phyloP scores from a whole-genome alignment of 1,140 invertebrate species.

The Protaetia brevitarsis region DNA sequence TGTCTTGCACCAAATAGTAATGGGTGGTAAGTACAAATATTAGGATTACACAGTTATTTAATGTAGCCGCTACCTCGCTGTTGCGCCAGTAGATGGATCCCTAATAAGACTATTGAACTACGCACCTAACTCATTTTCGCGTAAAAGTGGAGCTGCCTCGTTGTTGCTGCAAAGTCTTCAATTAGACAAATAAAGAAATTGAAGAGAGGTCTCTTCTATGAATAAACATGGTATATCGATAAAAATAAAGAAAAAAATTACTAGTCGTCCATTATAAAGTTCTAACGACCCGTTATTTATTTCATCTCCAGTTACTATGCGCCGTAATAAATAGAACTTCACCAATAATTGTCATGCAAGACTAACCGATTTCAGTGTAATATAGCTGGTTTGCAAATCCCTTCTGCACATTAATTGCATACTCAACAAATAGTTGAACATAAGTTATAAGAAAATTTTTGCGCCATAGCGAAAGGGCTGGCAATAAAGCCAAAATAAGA shows the following conservation, averaged over 20 bases:
- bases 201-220: no score
- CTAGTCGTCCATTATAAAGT: neutral
- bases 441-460: slow-evolving; percentile 6
- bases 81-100: no score
- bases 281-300: slow-evolving; percentile 9
- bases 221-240: no score
- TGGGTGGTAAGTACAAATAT: no score
- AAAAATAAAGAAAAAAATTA: neutral
- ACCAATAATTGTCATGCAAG: slow-evolving; percentile 10
- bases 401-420: neutral
- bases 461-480: neutral
- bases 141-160: no score
- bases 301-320: slow-evolving; percentile 6
- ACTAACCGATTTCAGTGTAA: slow-evolving; percentile 5
- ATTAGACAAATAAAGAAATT: no score
- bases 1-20: no score
- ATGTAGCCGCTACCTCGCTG: no score
- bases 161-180: no score
- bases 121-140: no score
- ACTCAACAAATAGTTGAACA: neutral
- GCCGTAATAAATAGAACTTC: slow-evolving; percentile 6
- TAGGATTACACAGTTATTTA: no score
- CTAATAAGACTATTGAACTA: no score
- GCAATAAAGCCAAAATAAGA: neutral
- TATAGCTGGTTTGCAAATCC: slow-evolving; percentile 1